Evolutionary conservation across 64 coral and sea anemone species (phyloP).

Genomic region (Astreopora myriophthalma): DNA sequence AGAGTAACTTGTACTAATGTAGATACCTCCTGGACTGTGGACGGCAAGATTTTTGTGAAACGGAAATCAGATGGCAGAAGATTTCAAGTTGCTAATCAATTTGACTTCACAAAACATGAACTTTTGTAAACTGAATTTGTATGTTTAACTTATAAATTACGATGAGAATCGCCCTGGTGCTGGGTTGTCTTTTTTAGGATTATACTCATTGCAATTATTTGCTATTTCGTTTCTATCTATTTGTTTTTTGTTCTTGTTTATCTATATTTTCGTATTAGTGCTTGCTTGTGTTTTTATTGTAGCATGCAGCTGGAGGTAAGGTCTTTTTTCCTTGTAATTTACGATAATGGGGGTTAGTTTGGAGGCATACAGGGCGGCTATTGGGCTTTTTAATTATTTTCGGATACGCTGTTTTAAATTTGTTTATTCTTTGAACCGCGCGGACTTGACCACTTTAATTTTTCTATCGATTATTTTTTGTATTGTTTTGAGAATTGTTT

Average conservation of each 20-base stretch:
- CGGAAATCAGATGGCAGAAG: too few relatives aligned
- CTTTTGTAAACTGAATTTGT: neutral
- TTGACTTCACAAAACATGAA: conserved; percentile 2
- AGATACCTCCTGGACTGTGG: neutral
- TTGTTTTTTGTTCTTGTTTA: neutral
- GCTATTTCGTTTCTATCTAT: neutral
- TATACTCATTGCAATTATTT: too few relatives aligned
- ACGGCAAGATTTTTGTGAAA: neutral
- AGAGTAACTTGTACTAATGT: neutral
- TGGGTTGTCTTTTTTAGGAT: neutral
- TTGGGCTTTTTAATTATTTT: neutral
- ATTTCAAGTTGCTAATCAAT: neutral
- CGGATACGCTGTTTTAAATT: neutral
- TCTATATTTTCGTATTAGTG: neutral
- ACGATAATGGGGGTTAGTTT: too few relatives aligned
- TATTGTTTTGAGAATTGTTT: too few relatives aligned
- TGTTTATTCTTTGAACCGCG: conserved; percentile 12
- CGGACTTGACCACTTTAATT: neutral
- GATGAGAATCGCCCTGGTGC: neutral
- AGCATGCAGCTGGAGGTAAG: neutral
- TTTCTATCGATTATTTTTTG: neutral
- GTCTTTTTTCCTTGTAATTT: neutral
- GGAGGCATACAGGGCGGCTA: too few relatives aligned
- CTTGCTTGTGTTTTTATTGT: neutral
- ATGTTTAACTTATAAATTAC: neutral